Evolutionary conservation across 2,113 vertebrate genomes (phyloP), one percentile per base, ranked within the genome.

Genomic region (Pipra filicauda): DNA sequence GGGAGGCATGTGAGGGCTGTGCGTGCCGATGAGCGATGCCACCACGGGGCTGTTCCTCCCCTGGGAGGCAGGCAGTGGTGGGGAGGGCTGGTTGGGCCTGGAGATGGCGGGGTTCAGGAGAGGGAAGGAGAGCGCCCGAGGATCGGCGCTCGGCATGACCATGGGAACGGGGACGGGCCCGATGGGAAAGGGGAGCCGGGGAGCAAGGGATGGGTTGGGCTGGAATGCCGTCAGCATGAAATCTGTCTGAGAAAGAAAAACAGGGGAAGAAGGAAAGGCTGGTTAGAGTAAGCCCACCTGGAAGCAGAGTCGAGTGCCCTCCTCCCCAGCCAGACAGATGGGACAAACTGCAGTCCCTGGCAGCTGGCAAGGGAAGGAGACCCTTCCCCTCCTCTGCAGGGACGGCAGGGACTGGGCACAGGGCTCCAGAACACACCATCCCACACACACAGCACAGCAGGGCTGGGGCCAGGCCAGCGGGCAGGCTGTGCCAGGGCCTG

Each of bases 91-190:
- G 74, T 15, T 97, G 85, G 97, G 95, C 86, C 98, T 70, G 90
- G 98, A 89, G 87, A 98, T 90, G 19, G 97, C 93, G 2, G 98
- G 96, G 80, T 95, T 98, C 39, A 98, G 95, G 78, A 98, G 97
- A 0, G 98, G 98, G 64, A 98, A 98, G 67, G 98, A 98, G 17
- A 98, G 97, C 0, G 98, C 97, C 27, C 98, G 97, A 9, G 98
- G 98, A 13, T 98, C 98, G 5, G 98, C 98, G 3, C 98, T 98
- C 1, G 98, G 98, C 98, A 98, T 98, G 59, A 98, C 98, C 98
- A 98, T 98, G 95, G 98, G 97, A 14, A 98, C 95, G 11, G 98
- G 97, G 17, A 98, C 98, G 0, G 98, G 97, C 57, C 98, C 98
- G 44, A 98, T 96, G 97, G 98, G 98, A 85, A 98, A 98, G 5